A percentile compares a stretch with the other conserved stretches of the same genome.
Evolutionary conservation across 2,888 invertebrate genomes (phyloP).

Genomic region (Acrocera orbiculus): DNA sequence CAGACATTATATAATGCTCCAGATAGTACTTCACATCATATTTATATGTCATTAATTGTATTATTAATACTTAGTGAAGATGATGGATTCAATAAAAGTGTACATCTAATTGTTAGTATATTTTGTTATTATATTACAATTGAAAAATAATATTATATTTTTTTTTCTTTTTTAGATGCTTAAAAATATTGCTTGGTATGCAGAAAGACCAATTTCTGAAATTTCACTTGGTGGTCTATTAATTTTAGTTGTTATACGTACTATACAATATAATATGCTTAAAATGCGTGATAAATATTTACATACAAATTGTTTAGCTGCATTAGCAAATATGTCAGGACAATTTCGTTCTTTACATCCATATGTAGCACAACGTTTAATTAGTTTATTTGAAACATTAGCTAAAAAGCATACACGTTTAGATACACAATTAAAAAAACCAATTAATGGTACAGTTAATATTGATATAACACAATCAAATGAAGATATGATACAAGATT

Average conservation of each 20-base stretch:
- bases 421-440: constrained; percentile 40
- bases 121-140: too few relatives aligned
- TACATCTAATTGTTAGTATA: constrained; percentile 79
- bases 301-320: constrained; percentile 96
- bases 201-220: constrained; percentile 75
- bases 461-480: constrained; percentile 22
- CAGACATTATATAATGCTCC: constrained; percentile 85
- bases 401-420: constrained; percentile 66
- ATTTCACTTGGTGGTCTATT: constrained; percentile 87
- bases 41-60: constrained; percentile 97
- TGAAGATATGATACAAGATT: constrained; percentile 53
- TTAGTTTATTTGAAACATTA: constrained; percentile 80
- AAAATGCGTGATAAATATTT: constrained; percentile 93
- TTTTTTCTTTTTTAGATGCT: constrained; percentile 44
- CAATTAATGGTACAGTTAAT: constrained; percentile 24
- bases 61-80: constrained; percentile 92
- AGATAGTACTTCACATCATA: constrained; percentile 86
- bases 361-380: constrained; percentile 85
- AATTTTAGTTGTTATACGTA: constrained; percentile 86
- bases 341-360: constrained; percentile 85
- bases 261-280: constrained; percentile 94
- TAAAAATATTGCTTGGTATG: constrained; percentile 84
- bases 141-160: background rate
- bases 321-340: constrained; percentile 95
- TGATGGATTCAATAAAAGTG: constrained; percentile 79